These are phyloP conservation scores for Drosophila navojoa DNA, from an alignment of 1,140 invertebrate species.

Conservation along the genomic window DNA sequence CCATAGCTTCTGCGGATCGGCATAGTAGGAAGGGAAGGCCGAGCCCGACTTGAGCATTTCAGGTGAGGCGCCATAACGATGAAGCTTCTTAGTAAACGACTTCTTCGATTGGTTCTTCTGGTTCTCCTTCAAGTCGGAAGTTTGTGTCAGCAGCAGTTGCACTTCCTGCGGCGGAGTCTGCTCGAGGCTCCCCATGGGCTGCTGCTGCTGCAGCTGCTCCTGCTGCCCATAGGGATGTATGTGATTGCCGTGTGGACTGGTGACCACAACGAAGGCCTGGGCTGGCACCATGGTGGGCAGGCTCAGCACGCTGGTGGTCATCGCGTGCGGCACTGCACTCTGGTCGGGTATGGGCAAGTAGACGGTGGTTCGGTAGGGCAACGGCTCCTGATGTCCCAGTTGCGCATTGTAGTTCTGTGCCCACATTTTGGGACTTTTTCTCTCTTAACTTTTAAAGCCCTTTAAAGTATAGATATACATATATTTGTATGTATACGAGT, in stretches of 20 bases:
- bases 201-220: not conserved
- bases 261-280: conserved; percentile 7
- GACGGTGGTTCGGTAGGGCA: conserved; percentile 19
- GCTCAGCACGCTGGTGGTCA: conserved; percentile 6
- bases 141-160: not conserved
- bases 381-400: not conserved
- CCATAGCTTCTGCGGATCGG: not conserved
- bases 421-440: conserved; percentile 8
- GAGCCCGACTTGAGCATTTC: conserved; percentile 28
- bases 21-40: conserved; percentile 27
- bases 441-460: not conserved
- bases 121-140: not conserved
- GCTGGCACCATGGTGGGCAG: not conserved
- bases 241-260: conserved; percentile 13
- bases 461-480: not conserved
- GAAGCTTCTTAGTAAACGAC: not conserved
- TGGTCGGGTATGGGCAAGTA: conserved; percentile 13
- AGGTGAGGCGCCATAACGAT: conserved; percentile 30
- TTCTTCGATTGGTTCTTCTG: not conserved
- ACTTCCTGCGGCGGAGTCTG: not conserved
- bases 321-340: conserved; percentile 1
- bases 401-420: not conserved
- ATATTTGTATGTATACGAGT: not conserved
- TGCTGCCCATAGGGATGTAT: conserved; percentile 6
- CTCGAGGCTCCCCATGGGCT: not conserved